Evolutionary conservation across 53 echinoderm and acorn worm genomes (phyloP).

Genomic region (Stichopus horrens): DNA sequence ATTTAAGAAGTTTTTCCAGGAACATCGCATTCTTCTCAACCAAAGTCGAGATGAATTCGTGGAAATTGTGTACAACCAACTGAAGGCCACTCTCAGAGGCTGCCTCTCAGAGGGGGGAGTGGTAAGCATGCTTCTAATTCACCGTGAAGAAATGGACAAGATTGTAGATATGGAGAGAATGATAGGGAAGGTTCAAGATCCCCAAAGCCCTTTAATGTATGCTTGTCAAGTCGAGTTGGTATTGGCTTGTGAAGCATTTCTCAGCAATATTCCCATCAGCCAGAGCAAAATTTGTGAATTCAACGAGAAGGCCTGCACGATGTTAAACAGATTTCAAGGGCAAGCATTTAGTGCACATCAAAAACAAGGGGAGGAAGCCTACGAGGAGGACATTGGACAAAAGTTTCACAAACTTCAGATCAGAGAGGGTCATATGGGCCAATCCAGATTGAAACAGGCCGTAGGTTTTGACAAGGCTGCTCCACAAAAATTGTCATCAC

Average conservation of each 20-base stretch:
- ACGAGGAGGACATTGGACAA: neutral
- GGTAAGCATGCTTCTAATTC: slow-evolving; percentile 9
- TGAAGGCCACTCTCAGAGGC: neutral
- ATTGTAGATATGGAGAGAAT: neutral
- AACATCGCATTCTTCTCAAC: slow-evolving; percentile 7
- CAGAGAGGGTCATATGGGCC: neutral
- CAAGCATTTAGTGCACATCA: neutral
- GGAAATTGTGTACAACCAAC: neutral
- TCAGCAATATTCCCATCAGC: slow-evolving; percentile 21
- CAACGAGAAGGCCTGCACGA: neutral
- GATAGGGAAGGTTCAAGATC: neutral
- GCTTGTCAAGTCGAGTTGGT: neutral
- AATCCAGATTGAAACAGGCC: neutral
- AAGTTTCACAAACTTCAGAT: neutral
- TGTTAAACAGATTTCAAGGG: neutral
- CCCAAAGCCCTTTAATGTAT: neutral
- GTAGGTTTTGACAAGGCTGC: neutral
- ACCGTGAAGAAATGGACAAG: neutral
- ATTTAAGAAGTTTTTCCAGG: neutral
- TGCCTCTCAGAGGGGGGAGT: neutral
- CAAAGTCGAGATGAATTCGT: neutral
- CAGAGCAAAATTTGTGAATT: neutral
- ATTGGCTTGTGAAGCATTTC: slow-evolving; percentile 3
- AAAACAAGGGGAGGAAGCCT: neutral
- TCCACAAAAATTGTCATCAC: neutral